phyloP scores from a whole-genome alignment of 2,113 vertebrate species.

The Eurypyga helias region DNA sequence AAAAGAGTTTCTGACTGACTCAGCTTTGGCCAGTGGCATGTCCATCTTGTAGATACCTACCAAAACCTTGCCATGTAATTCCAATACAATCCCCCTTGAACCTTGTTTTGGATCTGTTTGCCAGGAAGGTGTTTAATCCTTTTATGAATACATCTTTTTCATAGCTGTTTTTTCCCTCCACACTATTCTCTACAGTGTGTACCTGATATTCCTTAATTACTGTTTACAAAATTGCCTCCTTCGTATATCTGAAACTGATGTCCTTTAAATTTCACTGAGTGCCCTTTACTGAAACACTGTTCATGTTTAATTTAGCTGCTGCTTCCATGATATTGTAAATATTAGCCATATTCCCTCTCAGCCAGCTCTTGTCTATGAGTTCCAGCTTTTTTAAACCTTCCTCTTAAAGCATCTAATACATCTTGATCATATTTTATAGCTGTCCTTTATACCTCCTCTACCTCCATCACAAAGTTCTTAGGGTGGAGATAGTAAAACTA shows the following conservation, averaged over 20 bases:
- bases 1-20: background rate
- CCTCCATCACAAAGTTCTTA: background rate
- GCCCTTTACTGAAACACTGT: background rate
- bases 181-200: background rate
- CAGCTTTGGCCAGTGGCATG: rapidly evolving
- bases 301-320: background rate
- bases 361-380: background rate
- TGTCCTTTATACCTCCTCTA: background rate
- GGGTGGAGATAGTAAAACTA: background rate
- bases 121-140: rapidly evolving
- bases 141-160: background rate
- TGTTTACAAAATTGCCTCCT: background rate
- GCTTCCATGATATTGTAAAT: background rate
- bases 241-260: background rate
- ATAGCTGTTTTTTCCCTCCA: background rate
- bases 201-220: background rate
- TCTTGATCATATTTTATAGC: background rate
- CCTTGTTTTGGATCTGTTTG: background rate
- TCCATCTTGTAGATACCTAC: background rate
- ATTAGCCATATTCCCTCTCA: background rate
- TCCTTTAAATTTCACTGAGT: background rate
- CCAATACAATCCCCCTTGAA: background rate
- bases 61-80: background rate
- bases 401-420: background rate
- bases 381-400: background rate